Evolutionary conservation across 1,140 invertebrate genomes (phyloP).

Genomic region (Brachionus angularis): DNA sequence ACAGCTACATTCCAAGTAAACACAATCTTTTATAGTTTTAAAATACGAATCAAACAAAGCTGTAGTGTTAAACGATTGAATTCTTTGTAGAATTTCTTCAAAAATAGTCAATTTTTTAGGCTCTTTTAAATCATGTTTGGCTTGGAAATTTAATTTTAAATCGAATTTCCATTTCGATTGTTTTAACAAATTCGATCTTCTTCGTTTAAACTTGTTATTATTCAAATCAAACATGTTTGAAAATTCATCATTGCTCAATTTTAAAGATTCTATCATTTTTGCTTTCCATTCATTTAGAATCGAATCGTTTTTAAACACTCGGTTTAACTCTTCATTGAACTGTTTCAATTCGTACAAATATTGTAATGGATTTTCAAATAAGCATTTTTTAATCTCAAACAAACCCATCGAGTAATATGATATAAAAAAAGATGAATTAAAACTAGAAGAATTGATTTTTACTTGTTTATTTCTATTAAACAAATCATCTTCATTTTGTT

Average conservation of each 20-base stretch:
- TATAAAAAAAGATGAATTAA: slow-evolving; percentile 13
- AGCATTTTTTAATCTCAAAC: slow-evolving; percentile 14
- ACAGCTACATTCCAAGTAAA: neutral
- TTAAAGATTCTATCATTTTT: slow-evolving; percentile 32
- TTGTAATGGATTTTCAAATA: slow-evolving; percentile 24
- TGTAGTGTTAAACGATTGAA: neutral
- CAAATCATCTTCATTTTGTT: slow-evolving; percentile 12
- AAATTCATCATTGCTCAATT: slow-evolving; percentile 16
- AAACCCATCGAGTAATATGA: slow-evolving; percentile 36
- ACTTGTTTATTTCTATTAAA: neutral
- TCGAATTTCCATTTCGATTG: slow-evolving; percentile 11
- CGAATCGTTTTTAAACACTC: slow-evolving; percentile 8
- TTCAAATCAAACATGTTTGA: slow-evolving; percentile 3
- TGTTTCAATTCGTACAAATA: slow-evolving; percentile 22
- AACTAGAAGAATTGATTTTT: slow-evolving; percentile 15
- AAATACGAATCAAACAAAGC: slow-evolving; percentile 20
- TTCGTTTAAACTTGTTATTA: neutral
- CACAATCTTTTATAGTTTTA: neutral
- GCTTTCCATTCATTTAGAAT: slow-evolving; percentile 14
- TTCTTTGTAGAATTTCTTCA: slow-evolving; percentile 8
- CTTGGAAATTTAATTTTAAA: neutral
- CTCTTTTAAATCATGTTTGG: neutral
- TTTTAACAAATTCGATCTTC: neutral
- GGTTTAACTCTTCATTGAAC: neutral
- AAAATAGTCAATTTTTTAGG: neutral